phyloP scores from a whole-genome alignment of 2,113 vertebrate species.

The Theristicus caerulescens region DNA sequence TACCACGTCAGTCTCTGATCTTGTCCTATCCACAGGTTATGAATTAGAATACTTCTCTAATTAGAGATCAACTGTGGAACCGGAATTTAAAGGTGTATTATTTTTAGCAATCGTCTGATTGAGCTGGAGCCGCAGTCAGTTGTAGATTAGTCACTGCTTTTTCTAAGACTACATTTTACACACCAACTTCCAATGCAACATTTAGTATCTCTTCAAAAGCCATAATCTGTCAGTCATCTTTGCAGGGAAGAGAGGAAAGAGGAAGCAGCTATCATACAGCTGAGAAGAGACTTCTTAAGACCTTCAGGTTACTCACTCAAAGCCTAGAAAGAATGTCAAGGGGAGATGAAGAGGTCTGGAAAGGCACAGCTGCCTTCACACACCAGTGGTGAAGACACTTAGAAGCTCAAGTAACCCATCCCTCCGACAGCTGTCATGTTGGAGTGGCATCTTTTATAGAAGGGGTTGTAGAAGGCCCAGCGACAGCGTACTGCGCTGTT shows the following conservation, averaged over 20 bases:
- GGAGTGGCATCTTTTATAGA: background rate
- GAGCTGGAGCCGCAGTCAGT: background rate
- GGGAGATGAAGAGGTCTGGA: background rate
- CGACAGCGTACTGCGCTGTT: fast-evolving
- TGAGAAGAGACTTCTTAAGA: background rate
- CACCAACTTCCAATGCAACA: background rate
- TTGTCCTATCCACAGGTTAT: background rate
- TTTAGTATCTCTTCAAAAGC: background rate
- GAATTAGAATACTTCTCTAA: background rate
- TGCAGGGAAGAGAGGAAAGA: background rate
- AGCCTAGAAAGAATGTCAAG: background rate
- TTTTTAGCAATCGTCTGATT: background rate
- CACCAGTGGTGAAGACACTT: background rate
- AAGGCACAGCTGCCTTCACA: background rate
- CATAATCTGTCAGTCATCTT: background rate
- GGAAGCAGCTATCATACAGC: background rate
- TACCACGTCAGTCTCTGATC: background rate
- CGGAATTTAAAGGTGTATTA: background rate
- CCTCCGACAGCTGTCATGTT: background rate
- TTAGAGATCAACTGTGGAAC: background rate
- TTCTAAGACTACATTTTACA: background rate
- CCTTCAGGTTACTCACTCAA: background rate
- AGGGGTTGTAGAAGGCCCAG: background rate
- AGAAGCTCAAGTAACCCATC: background rate
- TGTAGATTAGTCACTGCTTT: background rate